A percentile compares a stretch with the other conserved stretches of the same genome.
Conservation (phyloP, 1,140 invertebrate genomes). For the Colletes latitarsis region DNA sequence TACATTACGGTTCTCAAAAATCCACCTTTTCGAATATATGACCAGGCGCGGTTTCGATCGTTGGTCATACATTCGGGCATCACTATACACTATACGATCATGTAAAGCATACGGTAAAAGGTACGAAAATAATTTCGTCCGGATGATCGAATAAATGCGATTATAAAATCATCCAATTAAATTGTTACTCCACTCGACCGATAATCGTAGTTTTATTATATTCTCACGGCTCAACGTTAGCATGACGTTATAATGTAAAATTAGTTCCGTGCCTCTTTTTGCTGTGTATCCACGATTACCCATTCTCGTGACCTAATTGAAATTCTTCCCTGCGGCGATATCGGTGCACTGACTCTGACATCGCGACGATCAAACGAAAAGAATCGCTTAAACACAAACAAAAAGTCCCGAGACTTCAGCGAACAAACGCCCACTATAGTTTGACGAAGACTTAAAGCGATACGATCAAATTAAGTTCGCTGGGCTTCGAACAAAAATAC, state of each 20-base stretch:
- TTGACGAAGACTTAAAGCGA: background rate
- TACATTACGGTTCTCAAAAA: too few species aligned
- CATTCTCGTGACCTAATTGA: constrained; percentile 13
- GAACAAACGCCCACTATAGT: background rate
- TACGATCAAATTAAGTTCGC: background rate
- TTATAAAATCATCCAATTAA: background rate
- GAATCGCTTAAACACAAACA: background rate
- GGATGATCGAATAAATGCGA: too few species aligned
- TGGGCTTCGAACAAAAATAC: background rate
- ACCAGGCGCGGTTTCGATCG: too few species aligned
- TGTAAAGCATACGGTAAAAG: too few species aligned
- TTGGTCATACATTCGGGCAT: too few species aligned
- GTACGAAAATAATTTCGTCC: background rate
- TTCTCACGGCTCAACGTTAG: background rate
- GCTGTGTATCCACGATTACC: background rate
- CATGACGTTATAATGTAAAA: background rate
- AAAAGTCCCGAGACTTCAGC: background rate
- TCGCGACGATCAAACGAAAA: constrained; percentile 9
- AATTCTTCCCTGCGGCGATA: background rate
- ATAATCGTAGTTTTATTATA: background rate
- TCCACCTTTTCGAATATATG: too few species aligned
- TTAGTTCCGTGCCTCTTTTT: background rate
- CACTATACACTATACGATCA: too few species aligned
- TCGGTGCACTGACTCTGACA: background rate
- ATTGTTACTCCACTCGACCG: background rate